Conservation (phyloP, 2,888 invertebrate species). For the Ischnura elegans region DNA sequence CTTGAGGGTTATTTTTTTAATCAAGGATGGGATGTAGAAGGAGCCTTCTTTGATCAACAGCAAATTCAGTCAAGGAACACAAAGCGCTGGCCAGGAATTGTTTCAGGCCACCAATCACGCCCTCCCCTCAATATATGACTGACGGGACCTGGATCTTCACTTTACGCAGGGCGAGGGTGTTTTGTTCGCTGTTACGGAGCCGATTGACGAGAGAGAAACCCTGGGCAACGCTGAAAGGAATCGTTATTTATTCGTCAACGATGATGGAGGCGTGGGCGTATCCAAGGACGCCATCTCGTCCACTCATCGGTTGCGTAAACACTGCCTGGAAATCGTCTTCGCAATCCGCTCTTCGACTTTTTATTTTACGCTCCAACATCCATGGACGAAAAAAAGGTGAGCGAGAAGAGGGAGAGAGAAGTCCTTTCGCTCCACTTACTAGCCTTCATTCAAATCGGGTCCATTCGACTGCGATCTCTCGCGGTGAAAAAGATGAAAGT, state of each 20-base stretch:
- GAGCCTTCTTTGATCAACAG: background rate
- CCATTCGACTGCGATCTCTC: background rate
- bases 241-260: background rate
- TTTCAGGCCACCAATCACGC: background rate
- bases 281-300: background rate
- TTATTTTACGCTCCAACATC: background rate
- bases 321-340: background rate
- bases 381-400: background rate
- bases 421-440: background rate
- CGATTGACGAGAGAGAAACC: background rate
- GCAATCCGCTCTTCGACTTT: background rate
- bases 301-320: background rate
- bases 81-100: background rate
- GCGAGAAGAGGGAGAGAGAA: background rate
- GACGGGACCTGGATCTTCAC: background rate
- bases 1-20: background rate
- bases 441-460: conserved; percentile 21
- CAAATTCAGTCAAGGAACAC: background rate
- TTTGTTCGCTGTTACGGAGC: background rate
- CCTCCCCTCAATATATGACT: background rate
- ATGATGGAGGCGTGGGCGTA: background rate
- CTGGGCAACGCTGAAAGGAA: background rate
- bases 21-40: background rate
- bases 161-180: background rate
- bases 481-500: background rate